phyloP scores from a whole-genome alignment of 2,888 invertebrate genomes.

The Aspidiotus destructor region DNA sequence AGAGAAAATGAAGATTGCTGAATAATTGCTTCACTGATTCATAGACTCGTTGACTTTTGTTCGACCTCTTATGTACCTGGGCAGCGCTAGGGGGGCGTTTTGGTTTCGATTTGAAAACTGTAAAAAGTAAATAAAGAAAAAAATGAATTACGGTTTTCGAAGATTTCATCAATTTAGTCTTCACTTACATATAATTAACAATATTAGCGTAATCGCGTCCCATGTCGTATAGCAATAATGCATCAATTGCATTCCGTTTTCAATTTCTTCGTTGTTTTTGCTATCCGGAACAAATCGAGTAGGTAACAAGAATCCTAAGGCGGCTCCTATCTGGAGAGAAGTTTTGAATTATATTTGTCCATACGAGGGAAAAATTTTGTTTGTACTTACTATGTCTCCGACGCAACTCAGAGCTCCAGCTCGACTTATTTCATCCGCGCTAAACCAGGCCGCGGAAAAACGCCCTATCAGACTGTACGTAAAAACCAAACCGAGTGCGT shows the following conservation, averaged over 20 bases:
- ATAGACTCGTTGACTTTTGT: too few relatives aligned
- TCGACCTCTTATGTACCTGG: background rate
- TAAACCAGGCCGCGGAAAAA: constrained; percentile 96
- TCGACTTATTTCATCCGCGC: constrained; percentile 87
- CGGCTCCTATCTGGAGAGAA: constrained; percentile 47
- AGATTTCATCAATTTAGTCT: background rate
- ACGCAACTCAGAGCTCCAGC: constrained; percentile 97
- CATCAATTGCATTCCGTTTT: background rate
- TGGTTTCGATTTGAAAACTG: background rate
- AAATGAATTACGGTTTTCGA: background rate
- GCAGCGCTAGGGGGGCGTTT: background rate
- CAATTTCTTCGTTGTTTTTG: background rate
- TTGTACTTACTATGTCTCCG: constrained; percentile 79
- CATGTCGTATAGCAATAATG: background rate
- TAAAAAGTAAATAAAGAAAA: background rate
- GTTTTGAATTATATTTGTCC: too few relatives aligned
- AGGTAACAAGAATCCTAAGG: constrained; percentile 72
- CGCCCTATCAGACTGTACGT: constrained; percentile 85
- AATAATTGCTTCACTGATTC: too few relatives aligned
- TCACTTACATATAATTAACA: background rate
- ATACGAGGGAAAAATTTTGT: background rate
- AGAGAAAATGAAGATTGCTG: too few relatives aligned
- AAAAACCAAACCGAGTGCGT: constrained; percentile 81
- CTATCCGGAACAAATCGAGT: constrained; percentile 50
- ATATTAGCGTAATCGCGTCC: background rate